Percentiles rank a stretch among this genome's conserved stretches.
phyloP scores from a whole-genome alignment of 2,797 vertebrate genomes.

The Graptemys geographica region DNA sequence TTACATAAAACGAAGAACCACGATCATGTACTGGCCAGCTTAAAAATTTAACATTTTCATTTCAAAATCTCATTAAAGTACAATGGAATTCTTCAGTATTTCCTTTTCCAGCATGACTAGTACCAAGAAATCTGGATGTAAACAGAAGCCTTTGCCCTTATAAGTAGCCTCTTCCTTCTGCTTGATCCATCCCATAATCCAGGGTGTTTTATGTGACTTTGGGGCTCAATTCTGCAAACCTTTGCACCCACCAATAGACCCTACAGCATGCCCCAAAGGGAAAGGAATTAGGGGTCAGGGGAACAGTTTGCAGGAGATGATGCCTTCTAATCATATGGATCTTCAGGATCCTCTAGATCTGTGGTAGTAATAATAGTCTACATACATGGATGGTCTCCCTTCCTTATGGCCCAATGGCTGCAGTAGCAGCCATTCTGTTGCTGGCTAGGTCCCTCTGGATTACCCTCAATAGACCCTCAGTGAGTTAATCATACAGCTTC shows the following conservation, averaged over 20 bases:
- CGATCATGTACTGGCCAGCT: constrained; percentile 11
- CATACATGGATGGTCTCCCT: neutral
- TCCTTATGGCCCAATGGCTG: neutral
- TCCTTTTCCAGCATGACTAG: constrained; percentile 34
- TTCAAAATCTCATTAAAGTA: constrained; percentile 60
- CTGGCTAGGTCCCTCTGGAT: neutral
- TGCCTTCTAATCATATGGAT: constrained; percentile 22
- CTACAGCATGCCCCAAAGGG: neutral
- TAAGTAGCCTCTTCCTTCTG: neutral
- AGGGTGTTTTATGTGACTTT: neutral
- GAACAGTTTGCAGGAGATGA: constrained; percentile 2
- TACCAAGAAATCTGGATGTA: constrained; percentile 65
- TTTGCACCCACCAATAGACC: neutral
- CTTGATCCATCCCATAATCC: neutral
- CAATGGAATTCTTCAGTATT: constrained; percentile 48
- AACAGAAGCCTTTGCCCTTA: constrained; percentile 45
- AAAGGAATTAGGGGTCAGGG: neutral
- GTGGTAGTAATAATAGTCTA: neutral
- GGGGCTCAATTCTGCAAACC: constrained; percentile 35
- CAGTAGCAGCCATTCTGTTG: neutral
- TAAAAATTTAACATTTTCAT: neutral
- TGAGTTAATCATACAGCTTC: neutral
- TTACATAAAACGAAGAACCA: neutral
- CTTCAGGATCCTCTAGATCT: constrained; percentile 45
- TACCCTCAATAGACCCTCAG: neutral